Base-by-base conservation (phyloP, 2,888 invertebrate species). In the Athrips mouffetella region DNA sequence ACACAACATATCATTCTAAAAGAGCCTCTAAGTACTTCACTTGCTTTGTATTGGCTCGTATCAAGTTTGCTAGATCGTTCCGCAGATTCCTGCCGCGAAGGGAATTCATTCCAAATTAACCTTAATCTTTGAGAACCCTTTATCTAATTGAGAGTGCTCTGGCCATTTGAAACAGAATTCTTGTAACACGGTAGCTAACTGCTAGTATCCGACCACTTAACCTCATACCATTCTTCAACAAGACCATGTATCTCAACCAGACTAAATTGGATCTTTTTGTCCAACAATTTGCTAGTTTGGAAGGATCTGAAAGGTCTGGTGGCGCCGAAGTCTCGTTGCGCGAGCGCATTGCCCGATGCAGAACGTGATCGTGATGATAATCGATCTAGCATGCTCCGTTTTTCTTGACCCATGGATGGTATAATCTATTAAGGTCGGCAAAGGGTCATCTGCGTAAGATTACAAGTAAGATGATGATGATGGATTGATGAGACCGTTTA, bases 141-240 rank as follows among this genome's bases (percentile, higher is more conserved):
- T 31, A 16, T 42, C 42, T 50, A 46, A 50, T 47, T 51, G 11
- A 49, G n/a, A 45, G 23, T 45, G 25, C 50, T 25, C 46, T 53
- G 51, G 49, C 18, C 30, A 31, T 44, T 44, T 31, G 29, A 37
- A 52, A 54, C 53, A 57, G 46, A 45, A 54, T 30, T 52, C 53
- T 40, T 48, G 45, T 57, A 58, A 48, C 51, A 57, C 59, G 54
- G 54, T 50, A 50, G 57, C 54, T 44, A 53, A 53, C 51, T 48
- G 50, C 49, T 58, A 45, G 59, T 57, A 60, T 55, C 56, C 58
- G 65, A 65, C n/a, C 64, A 59, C 59, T 58, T 67, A 65, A 67
- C 66, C 63, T 54, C 55, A 52, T 62, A 57, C 56, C 52, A 51
- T 52, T 42, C 42, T 42, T 18, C 16, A 42, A 27, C 11, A 42